These are phyloP conservation scores for Acinonyx jubatus DNA, from an alignment of 2,113 vertebrate species.

Conservation along the genomic window DNA sequence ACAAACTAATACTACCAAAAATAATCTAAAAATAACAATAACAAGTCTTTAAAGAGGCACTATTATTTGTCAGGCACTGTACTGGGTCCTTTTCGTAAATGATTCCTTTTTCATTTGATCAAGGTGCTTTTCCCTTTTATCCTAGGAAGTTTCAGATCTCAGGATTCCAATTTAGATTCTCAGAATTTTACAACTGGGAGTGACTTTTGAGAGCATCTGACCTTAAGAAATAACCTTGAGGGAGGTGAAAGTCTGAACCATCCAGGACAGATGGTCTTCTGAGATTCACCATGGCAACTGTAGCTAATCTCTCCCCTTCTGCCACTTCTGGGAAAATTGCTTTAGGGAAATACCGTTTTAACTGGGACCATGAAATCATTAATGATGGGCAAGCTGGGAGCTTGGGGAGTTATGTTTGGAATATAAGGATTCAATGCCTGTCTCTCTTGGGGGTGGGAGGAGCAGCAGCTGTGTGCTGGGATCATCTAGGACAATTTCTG, in stretches of 20 bases:
- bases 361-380: constrained; percentile 52
- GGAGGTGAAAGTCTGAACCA: constrained; percentile 41
- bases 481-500: not conserved
- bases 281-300: constrained; percentile 52
- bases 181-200: not conserved
- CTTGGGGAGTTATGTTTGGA: not conserved
- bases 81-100: not conserved
- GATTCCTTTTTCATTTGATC: constrained; percentile 16
- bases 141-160: not conserved
- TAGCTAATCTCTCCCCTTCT: constrained; percentile 24
- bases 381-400: constrained; percentile 12
- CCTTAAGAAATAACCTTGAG: not conserved
- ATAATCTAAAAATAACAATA: not conserved
- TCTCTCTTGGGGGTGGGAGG: not conserved
- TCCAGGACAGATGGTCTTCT: constrained; percentile 27
- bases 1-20: not conserved
- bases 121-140: not conserved
- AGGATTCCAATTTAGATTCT: not conserved
- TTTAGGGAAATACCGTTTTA: constrained; percentile 48
- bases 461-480: not conserved
- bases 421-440: not conserved
- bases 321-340: constrained; percentile 26
- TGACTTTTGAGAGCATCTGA: constrained; percentile 25
- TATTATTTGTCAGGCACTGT: not conserved
- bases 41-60: not conserved